Percentiles rank a stretch among this genome's conserved stretches.
These are phyloP conservation scores for Dicrurus megarhynchus DNA, from an alignment of 2,113 vertebrate genomes.

Conservation along the genomic window DNA sequence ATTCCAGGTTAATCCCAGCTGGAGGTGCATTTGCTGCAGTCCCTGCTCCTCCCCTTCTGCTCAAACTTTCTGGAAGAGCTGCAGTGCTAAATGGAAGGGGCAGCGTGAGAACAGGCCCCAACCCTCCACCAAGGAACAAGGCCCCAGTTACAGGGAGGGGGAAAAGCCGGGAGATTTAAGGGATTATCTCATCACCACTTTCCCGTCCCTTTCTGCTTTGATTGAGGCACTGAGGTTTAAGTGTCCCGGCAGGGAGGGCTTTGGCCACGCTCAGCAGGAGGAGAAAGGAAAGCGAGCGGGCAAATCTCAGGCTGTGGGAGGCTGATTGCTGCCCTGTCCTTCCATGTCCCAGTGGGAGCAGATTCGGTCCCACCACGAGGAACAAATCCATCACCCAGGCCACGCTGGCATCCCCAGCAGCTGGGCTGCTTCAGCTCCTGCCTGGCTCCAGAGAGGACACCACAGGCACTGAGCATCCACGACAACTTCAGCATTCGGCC, in stretches of 20 bases:
- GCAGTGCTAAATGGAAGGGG: background rate
- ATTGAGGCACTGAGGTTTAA: conserved; percentile 20
- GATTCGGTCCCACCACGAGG: accelerated
- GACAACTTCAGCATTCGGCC: background rate
- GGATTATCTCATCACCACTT: background rate
- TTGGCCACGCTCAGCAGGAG: background rate
- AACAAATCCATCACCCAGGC: background rate
- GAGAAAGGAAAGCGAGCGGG: background rate
- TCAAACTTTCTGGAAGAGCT: background rate
- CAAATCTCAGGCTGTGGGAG: background rate
- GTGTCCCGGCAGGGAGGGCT: background rate
- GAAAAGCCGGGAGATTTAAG: background rate
- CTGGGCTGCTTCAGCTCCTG: background rate
- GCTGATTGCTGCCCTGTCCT: conserved; percentile 45
- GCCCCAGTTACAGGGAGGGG: background rate
- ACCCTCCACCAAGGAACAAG: background rate
- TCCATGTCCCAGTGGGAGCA: background rate
- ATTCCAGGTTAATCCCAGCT: background rate
- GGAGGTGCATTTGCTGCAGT: background rate
- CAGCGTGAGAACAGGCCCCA: background rate
- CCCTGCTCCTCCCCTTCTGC: background rate
- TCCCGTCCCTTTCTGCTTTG: background rate
- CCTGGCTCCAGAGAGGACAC: background rate
- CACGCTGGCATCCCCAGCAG: background rate
- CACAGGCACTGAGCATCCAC: background rate